phyloP scores from a whole-genome alignment of 1,140 invertebrate genomes.

The Tetramorium simillimum region DNA sequence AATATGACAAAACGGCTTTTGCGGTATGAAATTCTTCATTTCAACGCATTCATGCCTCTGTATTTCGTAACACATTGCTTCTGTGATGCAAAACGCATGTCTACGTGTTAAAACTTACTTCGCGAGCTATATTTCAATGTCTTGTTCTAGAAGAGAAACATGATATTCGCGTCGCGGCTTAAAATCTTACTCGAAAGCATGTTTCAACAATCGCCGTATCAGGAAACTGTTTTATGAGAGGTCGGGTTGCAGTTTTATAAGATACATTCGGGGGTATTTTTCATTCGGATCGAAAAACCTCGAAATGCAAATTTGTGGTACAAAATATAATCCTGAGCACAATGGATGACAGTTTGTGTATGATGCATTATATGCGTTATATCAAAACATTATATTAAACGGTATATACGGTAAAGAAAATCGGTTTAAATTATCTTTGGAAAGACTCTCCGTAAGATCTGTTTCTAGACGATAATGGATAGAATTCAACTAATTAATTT shows the following conservation, averaged over 20 bases:
- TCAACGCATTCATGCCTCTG: neutral
- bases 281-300: slow-evolving; percentile 4
- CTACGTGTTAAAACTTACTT: slow-evolving; percentile 27
- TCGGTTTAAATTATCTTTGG: neutral
- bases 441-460: neutral
- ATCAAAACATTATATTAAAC: neutral
- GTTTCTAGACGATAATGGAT: neutral
- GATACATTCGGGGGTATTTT: neutral
- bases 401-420: neutral
- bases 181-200: slow-evolving; percentile 46
- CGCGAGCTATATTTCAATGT: slow-evolving; percentile 47
- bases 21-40: slow-evolving; percentile 29
- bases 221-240: slow-evolving; percentile 51
- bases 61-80: neutral
- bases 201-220: slow-evolving; percentile 42
- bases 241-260: slow-evolving; percentile 19
- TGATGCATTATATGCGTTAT: neutral
- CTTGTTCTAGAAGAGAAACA: slow-evolving; percentile 41
- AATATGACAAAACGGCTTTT: neutral
- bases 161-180: slow-evolving; percentile 34
- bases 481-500: neutral
- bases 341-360: neutral
- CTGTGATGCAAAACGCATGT: slow-evolving; percentile 13
- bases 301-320: neutral
- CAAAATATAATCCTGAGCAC: neutral